Conservation (phyloP, 2,888 invertebrate genomes). For the Folsomia candida region DNA sequence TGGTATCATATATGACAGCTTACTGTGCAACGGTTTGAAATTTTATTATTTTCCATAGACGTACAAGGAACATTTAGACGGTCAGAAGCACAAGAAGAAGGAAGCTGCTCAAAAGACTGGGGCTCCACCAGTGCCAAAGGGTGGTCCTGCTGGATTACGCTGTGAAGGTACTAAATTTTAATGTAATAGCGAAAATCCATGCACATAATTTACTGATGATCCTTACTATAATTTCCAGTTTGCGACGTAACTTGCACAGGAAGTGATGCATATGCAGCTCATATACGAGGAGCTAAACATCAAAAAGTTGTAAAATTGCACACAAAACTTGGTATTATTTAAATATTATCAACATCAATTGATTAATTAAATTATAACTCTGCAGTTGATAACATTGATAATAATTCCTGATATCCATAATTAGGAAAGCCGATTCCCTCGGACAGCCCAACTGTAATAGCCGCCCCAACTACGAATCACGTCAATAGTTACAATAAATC, state of each 20-base stretch:
- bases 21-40: too few species aligned
- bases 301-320: conserved; percentile 94
- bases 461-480: conserved; percentile 49
- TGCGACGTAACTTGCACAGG: conserved; percentile 99
- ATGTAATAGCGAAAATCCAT: too few species aligned
- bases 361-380: too few species aligned
- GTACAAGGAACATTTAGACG: conserved; percentile 94
- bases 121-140: conserved; percentile 62
- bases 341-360: too few species aligned
- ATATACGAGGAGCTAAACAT: conserved; percentile 96
- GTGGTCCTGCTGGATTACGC: conserved; percentile 51
- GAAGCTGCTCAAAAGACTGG: conserved; percentile 80
- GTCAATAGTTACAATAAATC: background rate
- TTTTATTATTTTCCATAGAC: conserved; percentile 59
- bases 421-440: conserved; percentile 96
- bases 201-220: conserved; percentile 53
- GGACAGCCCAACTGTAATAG: conserved; percentile 85
- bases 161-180: too few species aligned
- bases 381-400: too few species aligned
- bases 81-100: conserved; percentile 98
- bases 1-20: too few species aligned
- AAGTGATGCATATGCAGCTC: conserved; percentile 96
- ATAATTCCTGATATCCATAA: too few species aligned
- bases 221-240: conserved; percentile 89
- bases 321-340: conserved; percentile 87